A percentile compares a stretch with the other conserved stretches of the same genome.
Evolutionary conservation across 2,888 invertebrate species (phyloP).

Genomic region (Muschampia plurimacula): DNA sequence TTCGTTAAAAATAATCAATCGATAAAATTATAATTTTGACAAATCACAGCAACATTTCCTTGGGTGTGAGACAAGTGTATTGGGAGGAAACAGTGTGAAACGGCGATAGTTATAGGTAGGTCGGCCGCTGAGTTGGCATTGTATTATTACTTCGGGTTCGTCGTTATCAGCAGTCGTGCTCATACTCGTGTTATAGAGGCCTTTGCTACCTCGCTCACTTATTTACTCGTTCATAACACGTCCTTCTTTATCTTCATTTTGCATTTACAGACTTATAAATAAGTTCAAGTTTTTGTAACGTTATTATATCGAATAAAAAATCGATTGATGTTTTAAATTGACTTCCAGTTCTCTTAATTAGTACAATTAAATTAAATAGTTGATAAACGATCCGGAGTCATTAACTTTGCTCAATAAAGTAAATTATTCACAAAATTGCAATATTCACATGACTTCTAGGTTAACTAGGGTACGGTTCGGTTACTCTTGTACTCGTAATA

Average conservation of each 20-base stretch:
- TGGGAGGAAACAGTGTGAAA: constrained; percentile 73
- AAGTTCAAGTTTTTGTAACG: background rate
- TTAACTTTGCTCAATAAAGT: constrained; percentile 7
- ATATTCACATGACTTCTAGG: background rate
- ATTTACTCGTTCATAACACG: constrained; percentile 36
- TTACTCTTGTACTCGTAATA: background rate
- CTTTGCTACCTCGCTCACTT: constrained; percentile 54
- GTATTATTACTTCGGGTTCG: constrained; percentile 71
- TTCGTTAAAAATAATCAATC: constrained; percentile 34
- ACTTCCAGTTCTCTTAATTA: background rate
- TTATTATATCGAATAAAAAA: background rate
- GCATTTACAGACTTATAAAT: background rate
- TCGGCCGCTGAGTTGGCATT: constrained; percentile 81
- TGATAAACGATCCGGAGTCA: constrained; percentile 20
- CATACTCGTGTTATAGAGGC: constrained; percentile 34
- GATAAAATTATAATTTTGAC: constrained; percentile 39
- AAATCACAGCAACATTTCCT: constrained; percentile 66
- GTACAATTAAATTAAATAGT: constrained; percentile 11
- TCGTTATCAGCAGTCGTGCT: constrained; percentile 61
- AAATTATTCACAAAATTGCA: constrained; percentile 7
- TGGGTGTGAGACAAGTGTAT: constrained; percentile 73
- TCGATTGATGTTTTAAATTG: background rate
- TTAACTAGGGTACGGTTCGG: background rate
- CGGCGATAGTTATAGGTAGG: constrained; percentile 82
- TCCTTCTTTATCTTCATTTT: constrained; percentile 29